Evolutionary conservation across 2,113 vertebrate species (phyloP).

Genomic region (Progne subis): DNA sequence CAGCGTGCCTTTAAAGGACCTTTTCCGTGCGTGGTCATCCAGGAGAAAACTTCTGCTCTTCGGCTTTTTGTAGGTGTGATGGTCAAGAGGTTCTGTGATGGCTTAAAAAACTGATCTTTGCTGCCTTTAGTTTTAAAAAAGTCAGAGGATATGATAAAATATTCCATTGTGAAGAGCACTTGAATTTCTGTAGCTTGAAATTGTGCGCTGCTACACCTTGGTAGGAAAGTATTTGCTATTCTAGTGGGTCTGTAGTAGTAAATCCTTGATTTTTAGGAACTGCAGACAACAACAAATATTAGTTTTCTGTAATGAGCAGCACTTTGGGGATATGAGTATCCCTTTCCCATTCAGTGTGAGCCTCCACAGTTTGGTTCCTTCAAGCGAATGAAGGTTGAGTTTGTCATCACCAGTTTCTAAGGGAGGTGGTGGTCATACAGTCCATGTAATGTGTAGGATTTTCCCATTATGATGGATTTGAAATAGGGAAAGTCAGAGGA

Average conservation of each 20-base stretch:
- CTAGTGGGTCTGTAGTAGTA: not conserved
- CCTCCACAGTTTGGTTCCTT: not conserved
- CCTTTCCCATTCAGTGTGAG: not conserved
- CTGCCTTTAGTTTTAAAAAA: not conserved
- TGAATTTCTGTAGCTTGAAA: not conserved
- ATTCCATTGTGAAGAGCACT: not conserved
- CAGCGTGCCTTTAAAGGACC: not conserved
- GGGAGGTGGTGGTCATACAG: not conserved
- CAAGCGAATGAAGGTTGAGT: not conserved
- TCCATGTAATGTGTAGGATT: not conserved
- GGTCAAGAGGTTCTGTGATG: not conserved
- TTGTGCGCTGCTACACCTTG: not conserved
- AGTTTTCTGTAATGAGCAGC: not conserved
- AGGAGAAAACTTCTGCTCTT: not conserved
- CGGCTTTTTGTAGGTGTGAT: not conserved
- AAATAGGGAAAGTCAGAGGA: not conserved
- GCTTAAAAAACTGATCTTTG: not conserved
- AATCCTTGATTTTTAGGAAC: not conserved
- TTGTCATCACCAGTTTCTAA: not conserved
- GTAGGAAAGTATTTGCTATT: not conserved
- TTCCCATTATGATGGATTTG: not conserved
- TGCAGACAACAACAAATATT: not conserved
- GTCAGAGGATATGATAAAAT: not conserved
- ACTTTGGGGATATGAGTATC: too few relatives aligned
- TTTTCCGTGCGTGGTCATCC: fast-evolving